Base-by-base conservation (phyloP, 2,797 vertebrate genomes). In the Coracias cyanogaster region DNA sequence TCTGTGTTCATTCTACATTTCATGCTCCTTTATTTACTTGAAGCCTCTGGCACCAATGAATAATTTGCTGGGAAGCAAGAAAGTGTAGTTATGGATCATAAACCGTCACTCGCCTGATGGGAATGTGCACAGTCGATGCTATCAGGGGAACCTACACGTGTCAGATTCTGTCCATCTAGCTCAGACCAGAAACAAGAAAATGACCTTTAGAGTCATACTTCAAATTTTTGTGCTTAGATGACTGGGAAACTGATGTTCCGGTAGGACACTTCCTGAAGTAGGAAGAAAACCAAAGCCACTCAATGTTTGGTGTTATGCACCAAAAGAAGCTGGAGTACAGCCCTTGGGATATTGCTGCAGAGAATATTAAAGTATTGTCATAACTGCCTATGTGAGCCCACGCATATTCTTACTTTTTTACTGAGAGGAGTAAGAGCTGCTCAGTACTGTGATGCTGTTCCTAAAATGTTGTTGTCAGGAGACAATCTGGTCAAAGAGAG, bases 41-140 rank as follows among this genome's bases (percentile, higher is more conserved):
- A 86, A 95, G 70, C 93, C 82, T 86, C 82, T 92, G 88, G 91
- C 80, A 92, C 39, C 41, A 86, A 74, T 55, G 22, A 90, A 82
- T 25, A 64, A 86, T 86, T 89, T 86, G n/a, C 71, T 86, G 78
- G 51, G 64, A 92, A 79, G 64, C 33, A 89, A 83, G 85, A 66
- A 94, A 71, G 25, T 67, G 37, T 77, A 71, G 86, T 82, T 89
- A 93, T 52, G 81, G 85, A 67, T 89, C 94, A 95, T 86, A 94
- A 95, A 94, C 52, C 71, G 46, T 67, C 52, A 22, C 70, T 90
- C 89, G 83, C 94, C 82, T 86, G 60, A 74, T 84, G 73, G 86
- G 78, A 89, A 95, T 86, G 45, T 6, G 37, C 66, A 73, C 46
- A 84, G 86, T 33, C 4, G 81, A 93, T 88, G 67, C 48, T 91